Conservation (phyloP, 2,797 vertebrate species). For the Geotria australis region DNA sequence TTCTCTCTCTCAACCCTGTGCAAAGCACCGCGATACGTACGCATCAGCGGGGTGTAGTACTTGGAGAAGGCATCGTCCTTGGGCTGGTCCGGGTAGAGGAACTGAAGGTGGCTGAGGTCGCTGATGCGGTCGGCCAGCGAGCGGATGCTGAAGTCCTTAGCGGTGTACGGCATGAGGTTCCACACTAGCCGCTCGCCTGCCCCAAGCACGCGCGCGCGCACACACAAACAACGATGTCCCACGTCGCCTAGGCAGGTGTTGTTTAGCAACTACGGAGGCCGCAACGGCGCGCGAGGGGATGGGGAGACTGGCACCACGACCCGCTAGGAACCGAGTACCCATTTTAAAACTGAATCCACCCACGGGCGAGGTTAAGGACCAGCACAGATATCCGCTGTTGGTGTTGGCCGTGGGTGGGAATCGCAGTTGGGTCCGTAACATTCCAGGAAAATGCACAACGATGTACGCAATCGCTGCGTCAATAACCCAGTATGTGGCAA, state of each 20-base stretch:
- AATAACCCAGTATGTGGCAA: too few species aligned
- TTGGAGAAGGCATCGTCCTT: conserved; percentile 52
- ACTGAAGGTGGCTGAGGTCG: conserved; percentile 37
- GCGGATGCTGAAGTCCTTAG: conserved; percentile 54
- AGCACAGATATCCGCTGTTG: not conserved
- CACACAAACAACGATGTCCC: too few species aligned
- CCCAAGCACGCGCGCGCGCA: not conserved
- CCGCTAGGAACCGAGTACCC: not conserved
- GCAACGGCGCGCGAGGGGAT: conserved; percentile 3
- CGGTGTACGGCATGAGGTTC: conserved; percentile 78
- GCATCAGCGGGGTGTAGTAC: conserved; percentile 21
- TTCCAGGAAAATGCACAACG: too few species aligned
- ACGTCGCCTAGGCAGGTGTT: too few species aligned
- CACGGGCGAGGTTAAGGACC: not conserved
- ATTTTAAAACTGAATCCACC: too few species aligned
- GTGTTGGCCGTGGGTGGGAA: too few species aligned
- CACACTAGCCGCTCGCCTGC: conserved; percentile 42
- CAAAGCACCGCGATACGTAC: not conserved
- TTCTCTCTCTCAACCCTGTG: too few species aligned
- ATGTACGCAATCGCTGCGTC: too few species aligned
- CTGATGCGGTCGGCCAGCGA: conserved; percentile 56
- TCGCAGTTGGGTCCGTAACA: too few species aligned
- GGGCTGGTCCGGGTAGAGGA: conserved; percentile 31
- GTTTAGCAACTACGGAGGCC: conserved; percentile 11
- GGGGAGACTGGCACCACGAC: not conserved